These are phyloP conservation scores for Melanotaenia nigrans DNA, from an alignment of 2,797 vertebrate genomes.

Conservation along the genomic window DNA sequence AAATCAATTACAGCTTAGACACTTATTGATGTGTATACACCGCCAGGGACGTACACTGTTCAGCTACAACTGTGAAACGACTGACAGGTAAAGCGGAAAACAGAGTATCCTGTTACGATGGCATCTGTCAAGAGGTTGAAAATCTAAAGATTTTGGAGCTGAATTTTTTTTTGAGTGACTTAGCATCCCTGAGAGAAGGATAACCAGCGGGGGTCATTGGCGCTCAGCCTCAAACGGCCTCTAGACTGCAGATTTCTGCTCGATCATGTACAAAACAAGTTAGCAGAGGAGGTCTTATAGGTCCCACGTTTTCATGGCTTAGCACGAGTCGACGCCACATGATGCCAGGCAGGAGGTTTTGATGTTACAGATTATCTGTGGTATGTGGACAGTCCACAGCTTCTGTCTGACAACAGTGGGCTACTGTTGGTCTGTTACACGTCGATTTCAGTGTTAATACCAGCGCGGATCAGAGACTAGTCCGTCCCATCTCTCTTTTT, in stretches of 20 bases:
- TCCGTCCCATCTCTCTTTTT: constrained; percentile 19
- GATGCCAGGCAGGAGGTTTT: not conserved
- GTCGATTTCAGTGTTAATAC: not conserved
- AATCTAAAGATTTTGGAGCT: too few species aligned
- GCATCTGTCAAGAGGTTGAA: not conserved
- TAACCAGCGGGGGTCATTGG: too few species aligned
- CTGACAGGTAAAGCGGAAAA: not conserved
- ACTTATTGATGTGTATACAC: constrained; percentile 52
- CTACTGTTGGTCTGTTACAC: constrained; percentile 22
- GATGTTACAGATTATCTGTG: not conserved
- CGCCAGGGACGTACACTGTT: constrained; percentile 45
- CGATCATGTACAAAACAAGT: not conserved
- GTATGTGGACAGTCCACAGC: constrained; percentile 2
- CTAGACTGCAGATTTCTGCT: not conserved
- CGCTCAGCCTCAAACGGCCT: not conserved
- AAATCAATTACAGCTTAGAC: constrained; percentile 65
- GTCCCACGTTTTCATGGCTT: too few species aligned
- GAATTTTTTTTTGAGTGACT: not conserved
- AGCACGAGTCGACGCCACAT: too few species aligned
- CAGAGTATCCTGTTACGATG: not conserved
- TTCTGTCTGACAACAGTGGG: constrained; percentile 19
- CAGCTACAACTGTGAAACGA: not conserved
- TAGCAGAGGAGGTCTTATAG: not conserved
- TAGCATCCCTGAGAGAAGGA: too few species aligned
- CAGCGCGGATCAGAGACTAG: constrained; percentile 8